Evolutionary conservation across 2,797 vertebrate species (phyloP), one percentile per base, ranked within the genome.

Genomic region (Eutrigla gurnardus): DNA sequence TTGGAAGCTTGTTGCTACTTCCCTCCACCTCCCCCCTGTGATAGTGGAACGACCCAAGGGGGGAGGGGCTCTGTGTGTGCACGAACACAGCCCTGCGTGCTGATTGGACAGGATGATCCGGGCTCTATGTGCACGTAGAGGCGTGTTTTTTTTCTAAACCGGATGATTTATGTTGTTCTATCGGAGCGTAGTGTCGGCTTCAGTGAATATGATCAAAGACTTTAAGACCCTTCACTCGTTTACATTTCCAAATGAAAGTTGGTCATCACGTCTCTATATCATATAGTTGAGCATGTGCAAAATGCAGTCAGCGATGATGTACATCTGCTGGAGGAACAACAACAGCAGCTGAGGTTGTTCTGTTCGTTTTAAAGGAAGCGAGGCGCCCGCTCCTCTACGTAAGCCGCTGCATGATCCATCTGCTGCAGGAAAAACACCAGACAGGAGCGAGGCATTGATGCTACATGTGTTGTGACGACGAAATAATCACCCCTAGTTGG

Each of bases 341-440:
- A 74, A 17, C 47, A 74, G 43, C 53, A 70, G 14, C 45, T 52
- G 13, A 68, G 45, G 57, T 59, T 75, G 37, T 55, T 73, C 42
- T 53, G 12, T 55, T 50, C 2, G 4, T 75, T 78, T 69, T 14
- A 42, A 69, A 65, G 49, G 43, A 40, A 78, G 40, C 50, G 55
- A 72, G 8, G 11, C 47, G 33, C 33, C 1, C 8, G 33, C 66
- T 69, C 45, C 0, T 71, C 49, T 65, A 45, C 53, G 15, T 61
- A 58, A 80, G 75, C 17, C 39, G 25, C 15, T 66, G 40, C 47
- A 18, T 75, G 58, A 82, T 73, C 43, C 76, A 82, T 84, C 77
- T 78, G 78, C 71, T 70, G 46, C 6, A 47, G 49, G n/a, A 60
- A 70, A 25, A 57, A 71, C 40, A 65, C 25, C 15, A 74, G 8